phyloP scores from a whole-genome alignment of 2,797 vertebrate species.

The Diplodus puntazzo region DNA sequence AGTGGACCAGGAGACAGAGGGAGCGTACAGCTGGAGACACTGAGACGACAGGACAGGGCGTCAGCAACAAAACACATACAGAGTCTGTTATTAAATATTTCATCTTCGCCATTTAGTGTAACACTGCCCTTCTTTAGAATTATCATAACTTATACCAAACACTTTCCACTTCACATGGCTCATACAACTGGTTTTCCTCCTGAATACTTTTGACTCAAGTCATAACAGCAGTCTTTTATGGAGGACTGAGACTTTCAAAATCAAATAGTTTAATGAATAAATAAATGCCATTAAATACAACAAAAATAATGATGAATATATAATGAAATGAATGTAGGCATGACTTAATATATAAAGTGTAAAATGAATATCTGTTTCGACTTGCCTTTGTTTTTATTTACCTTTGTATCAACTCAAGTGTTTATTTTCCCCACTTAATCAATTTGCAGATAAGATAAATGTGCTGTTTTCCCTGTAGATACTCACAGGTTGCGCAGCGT shows the following conservation, averaged over 20 bases:
- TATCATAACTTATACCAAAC: neutral
- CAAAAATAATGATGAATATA: too few species aligned
- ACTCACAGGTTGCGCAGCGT: conserved; percentile 78
- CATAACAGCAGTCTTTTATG: neutral
- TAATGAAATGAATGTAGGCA: too few species aligned
- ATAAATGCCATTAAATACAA: too few species aligned
- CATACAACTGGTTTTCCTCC: neutral
- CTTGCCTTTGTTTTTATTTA: too few species aligned
- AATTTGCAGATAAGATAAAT: neutral
- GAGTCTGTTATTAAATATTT: neutral
- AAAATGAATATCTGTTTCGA: too few species aligned
- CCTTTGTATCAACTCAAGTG: too few species aligned
- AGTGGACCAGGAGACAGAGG: conserved; percentile 67
- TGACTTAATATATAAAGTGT: too few species aligned
- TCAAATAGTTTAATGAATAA: too few species aligned
- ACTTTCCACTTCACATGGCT: neutral
- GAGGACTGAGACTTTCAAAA: too few species aligned
- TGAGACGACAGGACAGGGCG: conserved; percentile 54
- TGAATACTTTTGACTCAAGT: neutral
- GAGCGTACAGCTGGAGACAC: conserved; percentile 89
- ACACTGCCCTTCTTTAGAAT: neutral
- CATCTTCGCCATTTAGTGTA: neutral
- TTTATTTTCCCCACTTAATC: too few species aligned
- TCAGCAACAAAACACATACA: neutral
- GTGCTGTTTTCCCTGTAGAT: neutral